phyloP scores from a whole-genome alignment of 2,113 vertebrate species.

The Melanocharis versteri region DNA sequence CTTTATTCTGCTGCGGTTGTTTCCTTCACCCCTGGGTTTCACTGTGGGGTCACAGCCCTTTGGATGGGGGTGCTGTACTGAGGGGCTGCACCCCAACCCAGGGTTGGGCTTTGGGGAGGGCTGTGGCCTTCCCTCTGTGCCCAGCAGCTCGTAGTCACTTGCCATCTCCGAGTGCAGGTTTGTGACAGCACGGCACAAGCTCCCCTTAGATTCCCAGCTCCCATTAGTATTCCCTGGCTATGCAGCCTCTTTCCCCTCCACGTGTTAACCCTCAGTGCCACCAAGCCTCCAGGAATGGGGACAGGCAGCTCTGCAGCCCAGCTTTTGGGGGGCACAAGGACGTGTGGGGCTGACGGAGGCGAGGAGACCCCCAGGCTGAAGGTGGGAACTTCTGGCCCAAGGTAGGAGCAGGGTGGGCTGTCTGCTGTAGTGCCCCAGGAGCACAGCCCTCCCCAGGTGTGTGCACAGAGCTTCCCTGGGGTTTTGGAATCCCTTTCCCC shows the following conservation, averaged over 20 bases:
- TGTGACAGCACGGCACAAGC: background rate
- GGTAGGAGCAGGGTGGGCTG: rapidly evolving
- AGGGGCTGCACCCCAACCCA: background rate
- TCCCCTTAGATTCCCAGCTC: background rate
- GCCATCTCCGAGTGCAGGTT: rapidly evolving
- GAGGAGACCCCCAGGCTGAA: background rate
- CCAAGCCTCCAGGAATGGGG: background rate
- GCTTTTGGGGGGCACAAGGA: background rate
- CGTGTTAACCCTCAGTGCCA: background rate
- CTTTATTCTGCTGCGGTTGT: background rate
- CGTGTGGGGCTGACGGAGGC: rapidly evolving
- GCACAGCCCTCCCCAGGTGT: background rate
- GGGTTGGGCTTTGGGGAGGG: background rate
- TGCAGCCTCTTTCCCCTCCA: background rate
- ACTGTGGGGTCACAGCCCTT: rapidly evolving
- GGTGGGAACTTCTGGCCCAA: background rate
- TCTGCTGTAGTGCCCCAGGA: background rate
- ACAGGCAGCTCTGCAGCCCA: background rate
- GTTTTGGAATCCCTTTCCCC: background rate
- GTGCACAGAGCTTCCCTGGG: background rate
- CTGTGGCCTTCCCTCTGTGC: rapidly evolving
- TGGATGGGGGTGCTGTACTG: background rate
- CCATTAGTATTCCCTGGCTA: background rate
- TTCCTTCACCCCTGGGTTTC: background rate
- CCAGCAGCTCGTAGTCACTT: rapidly evolving